These are phyloP conservation scores for Solea solea DNA, from an alignment of 2,113 vertebrate genomes.

Conservation along the genomic window DNA sequence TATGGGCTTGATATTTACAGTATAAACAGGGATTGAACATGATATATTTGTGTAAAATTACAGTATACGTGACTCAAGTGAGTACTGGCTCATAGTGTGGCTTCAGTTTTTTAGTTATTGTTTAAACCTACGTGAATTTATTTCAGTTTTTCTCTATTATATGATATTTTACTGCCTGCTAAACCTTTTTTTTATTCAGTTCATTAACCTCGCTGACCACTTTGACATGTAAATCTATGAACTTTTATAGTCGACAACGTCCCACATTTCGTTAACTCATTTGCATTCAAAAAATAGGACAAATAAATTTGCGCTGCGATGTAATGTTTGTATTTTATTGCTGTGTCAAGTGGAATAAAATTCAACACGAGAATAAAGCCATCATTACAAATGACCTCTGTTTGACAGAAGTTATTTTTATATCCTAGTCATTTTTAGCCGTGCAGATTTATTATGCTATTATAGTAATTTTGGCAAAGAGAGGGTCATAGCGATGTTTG, in stretches of 20 bases:
- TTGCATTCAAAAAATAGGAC: background rate
- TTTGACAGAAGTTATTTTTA: slow-evolving; percentile 41
- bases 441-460: slow-evolving; percentile 54
- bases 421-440: slow-evolving; percentile 15
- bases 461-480: slow-evolving; percentile 46
- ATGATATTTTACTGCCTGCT: too few relatives aligned
- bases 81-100: too few relatives aligned
- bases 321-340: slow-evolving; percentile 7
- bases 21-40: too few relatives aligned
- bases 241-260: background rate
- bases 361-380: slow-evolving; percentile 15
- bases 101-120: too few relatives aligned
- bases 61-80: too few relatives aligned
- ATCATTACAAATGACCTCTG: slow-evolving; percentile 19
- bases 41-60: too few relatives aligned
- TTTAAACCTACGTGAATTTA: too few relatives aligned
- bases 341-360: background rate
- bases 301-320: background rate
- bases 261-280: background rate
- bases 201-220: too few relatives aligned
- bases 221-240: background rate
- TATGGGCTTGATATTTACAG: too few relatives aligned
- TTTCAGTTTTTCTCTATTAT: too few relatives aligned
- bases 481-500: slow-evolving; percentile 56
- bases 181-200: too few relatives aligned